These are phyloP conservation scores for Cygnus atratus DNA, from an alignment of 2,113 vertebrate genomes.

Conservation along the genomic window DNA sequence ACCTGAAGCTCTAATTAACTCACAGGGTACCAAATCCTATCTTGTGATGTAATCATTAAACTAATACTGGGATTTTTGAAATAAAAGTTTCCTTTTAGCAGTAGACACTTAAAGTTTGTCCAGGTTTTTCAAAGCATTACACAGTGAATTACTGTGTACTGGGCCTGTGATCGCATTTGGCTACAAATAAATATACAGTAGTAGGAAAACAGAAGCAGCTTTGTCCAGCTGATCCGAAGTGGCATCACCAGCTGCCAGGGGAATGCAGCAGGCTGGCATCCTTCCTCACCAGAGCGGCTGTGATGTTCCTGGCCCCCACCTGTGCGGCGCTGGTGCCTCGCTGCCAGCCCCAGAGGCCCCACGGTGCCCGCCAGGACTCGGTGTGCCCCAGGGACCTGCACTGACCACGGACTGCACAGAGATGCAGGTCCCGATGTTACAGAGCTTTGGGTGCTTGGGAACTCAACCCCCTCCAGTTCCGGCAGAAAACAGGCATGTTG, in stretches of 20 bases:
- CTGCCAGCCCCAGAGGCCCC: not conserved
- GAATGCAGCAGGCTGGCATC: fast-evolving
- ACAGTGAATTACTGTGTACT: not conserved
- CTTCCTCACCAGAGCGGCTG: fast-evolving
- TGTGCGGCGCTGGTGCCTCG: no score
- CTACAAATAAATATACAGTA: fast-evolving
- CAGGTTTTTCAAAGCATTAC: fast-evolving
- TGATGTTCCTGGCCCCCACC: no score
- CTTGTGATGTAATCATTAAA: fast-evolving
- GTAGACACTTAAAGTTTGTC: fast-evolving
- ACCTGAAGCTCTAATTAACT: not conserved
- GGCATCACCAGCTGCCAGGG: not conserved
- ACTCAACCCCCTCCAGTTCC: fast-evolving
- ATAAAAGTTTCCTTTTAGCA: not conserved
- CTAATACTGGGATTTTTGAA: fast-evolving
- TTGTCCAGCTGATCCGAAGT: not conserved
- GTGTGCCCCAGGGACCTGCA: not conserved
- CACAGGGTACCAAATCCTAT: fast-evolving
- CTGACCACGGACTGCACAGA: not conserved
- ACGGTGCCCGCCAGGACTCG: no score
- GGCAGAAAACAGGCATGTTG: not conserved
- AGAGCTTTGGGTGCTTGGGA: fast-evolving
- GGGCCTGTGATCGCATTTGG: fast-evolving
- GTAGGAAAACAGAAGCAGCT: not conserved
- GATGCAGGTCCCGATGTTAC: not conserved